These are phyloP conservation scores for Bembecia ichneumoniformis DNA, from an alignment of 2,888 invertebrate genomes.

Conservation along the genomic window DNA sequence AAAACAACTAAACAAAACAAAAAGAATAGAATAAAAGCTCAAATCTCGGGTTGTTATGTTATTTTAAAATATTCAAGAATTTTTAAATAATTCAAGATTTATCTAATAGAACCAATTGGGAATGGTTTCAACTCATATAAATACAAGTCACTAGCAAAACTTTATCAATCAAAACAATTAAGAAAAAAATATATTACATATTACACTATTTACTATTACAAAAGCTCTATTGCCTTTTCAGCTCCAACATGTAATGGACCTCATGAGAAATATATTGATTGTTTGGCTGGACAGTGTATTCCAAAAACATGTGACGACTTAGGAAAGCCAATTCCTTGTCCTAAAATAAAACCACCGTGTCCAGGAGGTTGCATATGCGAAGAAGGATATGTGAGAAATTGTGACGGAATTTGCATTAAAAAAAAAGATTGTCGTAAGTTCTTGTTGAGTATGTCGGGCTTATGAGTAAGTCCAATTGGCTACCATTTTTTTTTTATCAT, in stretches of 20 bases:
- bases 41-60: too few species aligned
- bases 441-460: background rate
- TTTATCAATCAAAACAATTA: too few species aligned
- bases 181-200: too few species aligned
- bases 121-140: too few species aligned
- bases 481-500: background rate
- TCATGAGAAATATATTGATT: conserved; percentile 3
- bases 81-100: too few species aligned
- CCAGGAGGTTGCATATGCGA: conserved; percentile 10
- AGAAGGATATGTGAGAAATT: conserved; percentile 4
- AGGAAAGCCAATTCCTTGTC: background rate
- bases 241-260: background rate
- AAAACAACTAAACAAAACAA: too few species aligned
- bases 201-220: too few species aligned
- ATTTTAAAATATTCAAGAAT: too few species aligned
- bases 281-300: conserved; percentile 1
- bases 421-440: conserved; percentile 11
- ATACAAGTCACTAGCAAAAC: too few species aligned
- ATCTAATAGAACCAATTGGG: too few species aligned
- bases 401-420: conserved; percentile 5
- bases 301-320: conserved; percentile 5
- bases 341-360: background rate
- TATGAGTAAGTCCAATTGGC: background rate
- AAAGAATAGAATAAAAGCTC: too few species aligned
- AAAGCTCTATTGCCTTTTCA: background rate